phyloP scores from a whole-genome alignment of 2,888 invertebrate genomes.

The Zelleria hepariella region DNA sequence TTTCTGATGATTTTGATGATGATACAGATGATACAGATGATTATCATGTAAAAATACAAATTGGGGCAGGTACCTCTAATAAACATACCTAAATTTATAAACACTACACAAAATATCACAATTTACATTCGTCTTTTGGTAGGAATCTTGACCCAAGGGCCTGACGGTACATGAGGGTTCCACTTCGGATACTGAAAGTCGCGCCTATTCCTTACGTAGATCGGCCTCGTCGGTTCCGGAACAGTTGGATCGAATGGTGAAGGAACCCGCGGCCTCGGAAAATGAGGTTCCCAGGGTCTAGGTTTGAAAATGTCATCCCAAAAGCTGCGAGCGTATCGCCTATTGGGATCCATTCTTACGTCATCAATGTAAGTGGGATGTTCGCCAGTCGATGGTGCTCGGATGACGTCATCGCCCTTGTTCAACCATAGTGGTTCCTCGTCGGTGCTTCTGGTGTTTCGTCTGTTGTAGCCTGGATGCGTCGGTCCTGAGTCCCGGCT shows the following conservation, averaged over 20 bases:
- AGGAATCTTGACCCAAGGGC: neutral
- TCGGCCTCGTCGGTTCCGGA: neutral
- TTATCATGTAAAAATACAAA: neutral
- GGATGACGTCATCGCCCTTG: slow-evolving; percentile 3
- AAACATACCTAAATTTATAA: no score
- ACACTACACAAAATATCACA: no score
- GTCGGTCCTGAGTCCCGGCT: slow-evolving; percentile 4
- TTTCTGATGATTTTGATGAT: no score
- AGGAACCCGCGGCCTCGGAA: neutral
- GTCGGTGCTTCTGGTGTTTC: slow-evolving; percentile 2
- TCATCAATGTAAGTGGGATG: slow-evolving; percentile 5
- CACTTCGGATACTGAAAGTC: neutral
- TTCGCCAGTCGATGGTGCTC: slow-evolving; percentile 7
- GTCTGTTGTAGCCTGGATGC: slow-evolving; percentile 4
- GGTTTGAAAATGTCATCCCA: neutral
- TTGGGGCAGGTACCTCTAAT: no score
- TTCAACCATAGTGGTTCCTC: slow-evolving; percentile 4
- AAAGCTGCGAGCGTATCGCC: slow-evolving; percentile 2
- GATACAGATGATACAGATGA: neutral
- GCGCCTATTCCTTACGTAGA: neutral
- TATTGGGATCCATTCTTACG: slow-evolving; percentile 4
- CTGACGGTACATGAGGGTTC: neutral
- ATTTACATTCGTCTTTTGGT: neutral
- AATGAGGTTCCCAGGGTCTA: neutral
- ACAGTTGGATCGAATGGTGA: neutral